Evolutionary conservation across 2,888 invertebrate species (phyloP), one percentile per base, ranked within the genome.

Genomic region (Calameuta pallipes): DNA sequence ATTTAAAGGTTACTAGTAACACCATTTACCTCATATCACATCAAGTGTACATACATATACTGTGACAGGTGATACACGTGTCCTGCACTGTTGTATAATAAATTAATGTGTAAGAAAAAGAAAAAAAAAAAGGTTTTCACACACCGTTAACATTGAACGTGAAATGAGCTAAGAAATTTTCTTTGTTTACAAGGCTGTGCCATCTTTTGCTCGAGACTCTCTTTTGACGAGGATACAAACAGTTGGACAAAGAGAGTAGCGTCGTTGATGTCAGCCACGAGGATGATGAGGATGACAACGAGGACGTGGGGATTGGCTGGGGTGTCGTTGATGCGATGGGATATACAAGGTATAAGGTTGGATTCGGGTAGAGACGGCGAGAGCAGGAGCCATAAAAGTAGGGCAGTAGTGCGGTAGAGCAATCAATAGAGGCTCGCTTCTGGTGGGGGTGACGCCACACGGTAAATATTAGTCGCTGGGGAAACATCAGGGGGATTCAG

Each of bases 321-420:
- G 33, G 15, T 23, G 71, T 71, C 71, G 71, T 71, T 33, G 33
- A 30, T 31, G 33, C 33, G 71, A 33, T 34, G 71, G 71, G 70
- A n/a, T 37, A 15, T 71, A 23, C 71, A 71, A 4, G 34, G 30
- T 15, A 23, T 30, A 75, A 76, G 83, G 82, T 35, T 34, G 36
- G 12, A 36, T 74, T 35, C 74, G 37, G 36, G 36, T 6, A 74
- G 30, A 23, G 74, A 34, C 80, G 83, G 83, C 83, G 81, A 78
- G 78, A 78, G 78, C 78, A 82, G 81, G 79, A 31, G 85, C 85
- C 87, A 88, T 88, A 88, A 90, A 91, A 90, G 88, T 91, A 90
- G 90, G 90, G 88, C 90, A 90, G 89, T 90, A 90, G 90, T 90
- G 88, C 89, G 89, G 88, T 88, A 86, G 89, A 88, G 87, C 87